Percentiles rank a stretch among this genome's conserved stretches.
Evolutionary conservation across 2,113 vertebrate species (phyloP).

Genomic region (Struthio camelus): DNA sequence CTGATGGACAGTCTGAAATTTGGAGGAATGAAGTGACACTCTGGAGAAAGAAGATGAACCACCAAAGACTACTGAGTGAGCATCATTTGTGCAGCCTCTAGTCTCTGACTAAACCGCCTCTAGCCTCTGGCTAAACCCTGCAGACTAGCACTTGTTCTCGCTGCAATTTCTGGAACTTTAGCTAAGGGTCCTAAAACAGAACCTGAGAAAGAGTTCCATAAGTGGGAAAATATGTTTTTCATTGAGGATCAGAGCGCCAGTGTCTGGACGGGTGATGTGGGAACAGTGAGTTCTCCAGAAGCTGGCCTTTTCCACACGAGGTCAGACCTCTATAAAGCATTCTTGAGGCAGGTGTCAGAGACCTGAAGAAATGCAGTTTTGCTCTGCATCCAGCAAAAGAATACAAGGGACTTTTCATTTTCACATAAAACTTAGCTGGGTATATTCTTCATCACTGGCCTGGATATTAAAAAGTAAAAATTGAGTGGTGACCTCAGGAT

Average conservation of each 20-base stretch:
- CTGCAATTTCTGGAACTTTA: background rate
- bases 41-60: background rate
- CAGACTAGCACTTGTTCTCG: background rate
- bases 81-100: background rate
- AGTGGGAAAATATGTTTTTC: background rate
- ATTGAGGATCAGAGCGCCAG: background rate
- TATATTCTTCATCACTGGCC: background rate
- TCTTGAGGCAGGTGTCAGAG: background rate
- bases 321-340: rapidly evolving
- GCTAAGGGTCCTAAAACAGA: background rate
- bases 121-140: background rate
- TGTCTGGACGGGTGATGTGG: background rate
- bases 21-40: background rate
- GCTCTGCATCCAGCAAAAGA: background rate
- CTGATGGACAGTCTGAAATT: background rate
- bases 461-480: background rate
- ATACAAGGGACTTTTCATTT: background rate
- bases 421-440: background rate
- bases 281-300: background rate
- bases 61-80: background rate
- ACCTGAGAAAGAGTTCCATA: background rate
- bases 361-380: background rate
- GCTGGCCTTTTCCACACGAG: background rate
- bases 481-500: background rate
- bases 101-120: background rate